Conservation (phyloP, 1,140 invertebrate species). For the Drosophila lacteicornis region DNA sequence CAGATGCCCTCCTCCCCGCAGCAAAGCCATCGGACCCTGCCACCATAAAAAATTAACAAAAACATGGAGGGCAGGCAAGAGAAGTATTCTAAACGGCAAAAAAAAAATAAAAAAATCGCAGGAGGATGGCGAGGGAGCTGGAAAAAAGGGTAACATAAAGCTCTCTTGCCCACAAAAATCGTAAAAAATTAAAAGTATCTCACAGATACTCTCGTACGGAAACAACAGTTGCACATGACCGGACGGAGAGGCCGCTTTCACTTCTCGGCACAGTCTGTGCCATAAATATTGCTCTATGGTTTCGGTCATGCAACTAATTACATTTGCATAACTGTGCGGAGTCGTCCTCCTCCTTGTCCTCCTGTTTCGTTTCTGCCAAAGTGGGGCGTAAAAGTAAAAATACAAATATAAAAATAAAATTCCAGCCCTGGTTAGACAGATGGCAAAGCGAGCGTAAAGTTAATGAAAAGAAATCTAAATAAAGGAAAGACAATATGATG, state of each 20-base stretch:
- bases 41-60: slow-evolving; percentile 81
- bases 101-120: slow-evolving; percentile 1
- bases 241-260: slow-evolving; percentile 49
- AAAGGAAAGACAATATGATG: slow-evolving; percentile 44
- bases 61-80: slow-evolving; percentile 53
- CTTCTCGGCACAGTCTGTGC: slow-evolving; percentile 69
- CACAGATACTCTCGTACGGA: slow-evolving; percentile 59
- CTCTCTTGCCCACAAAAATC: slow-evolving; percentile 69
- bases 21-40: slow-evolving; percentile 45
- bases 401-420: slow-evolving; percentile 48
- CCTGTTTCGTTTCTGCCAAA: background rate
- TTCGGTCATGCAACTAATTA: slow-evolving; percentile 81
- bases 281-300: slow-evolving; percentile 82
- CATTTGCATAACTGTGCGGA: slow-evolving; percentile 74
- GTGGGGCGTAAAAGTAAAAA: slow-evolving; percentile 28
- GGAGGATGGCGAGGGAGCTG: background rate
- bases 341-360: slow-evolving; percentile 4
- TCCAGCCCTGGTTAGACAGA: slow-evolving; percentile 32
- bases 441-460: slow-evolving; percentile 41
- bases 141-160: slow-evolving; percentile 59
- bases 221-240: slow-evolving; percentile 62
- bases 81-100: slow-evolving; percentile 69
- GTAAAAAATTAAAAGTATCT: slow-evolving; percentile 81
- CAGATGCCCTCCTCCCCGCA: background rate
- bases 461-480: slow-evolving; percentile 60